These are phyloP conservation scores for Metaphire vulgaris DNA, from an alignment of 1,140 invertebrate genomes.

Conservation along the genomic window DNA sequence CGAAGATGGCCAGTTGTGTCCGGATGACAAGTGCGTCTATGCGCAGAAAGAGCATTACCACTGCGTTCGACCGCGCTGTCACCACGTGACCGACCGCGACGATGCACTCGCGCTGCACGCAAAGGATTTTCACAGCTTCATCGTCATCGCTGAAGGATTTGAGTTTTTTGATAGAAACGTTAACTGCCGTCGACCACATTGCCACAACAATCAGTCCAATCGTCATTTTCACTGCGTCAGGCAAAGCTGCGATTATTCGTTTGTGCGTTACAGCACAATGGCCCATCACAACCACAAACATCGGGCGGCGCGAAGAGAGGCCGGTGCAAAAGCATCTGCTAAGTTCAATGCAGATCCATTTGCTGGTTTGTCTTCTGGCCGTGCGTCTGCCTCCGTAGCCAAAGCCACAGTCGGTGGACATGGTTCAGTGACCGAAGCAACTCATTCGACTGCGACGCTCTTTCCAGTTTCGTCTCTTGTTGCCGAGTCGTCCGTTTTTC, in stretches of 20 bases:
- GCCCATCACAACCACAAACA: slow-evolving; percentile 63
- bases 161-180: slow-evolving; percentile 72
- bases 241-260: slow-evolving; percentile 67
- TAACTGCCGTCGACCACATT: slow-evolving; percentile 65
- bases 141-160: slow-evolving; percentile 73
- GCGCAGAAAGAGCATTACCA: slow-evolving; percentile 64
- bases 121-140: slow-evolving; percentile 74
- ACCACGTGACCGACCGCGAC: slow-evolving; percentile 63
- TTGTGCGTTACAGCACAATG: slow-evolving; percentile 65
- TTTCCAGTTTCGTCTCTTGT: neutral
- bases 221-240: slow-evolving; percentile 71
- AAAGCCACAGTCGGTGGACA: slow-evolving; percentile 2
- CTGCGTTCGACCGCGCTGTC: slow-evolving; percentile 67
- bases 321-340: too few species aligned
- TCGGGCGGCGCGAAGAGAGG: slow-evolving; percentile 13
- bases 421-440: too few species aligned
- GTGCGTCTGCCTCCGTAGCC: slow-evolving; percentile 22
- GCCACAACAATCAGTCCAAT: slow-evolving; percentile 65
- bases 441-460: neutral
- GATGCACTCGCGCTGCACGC: slow-evolving; percentile 66
- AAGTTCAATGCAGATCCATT: neutral
- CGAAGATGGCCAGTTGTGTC: slow-evolving; percentile 56
- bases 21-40: slow-evolving; percentile 61
- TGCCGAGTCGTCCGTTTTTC: neutral
- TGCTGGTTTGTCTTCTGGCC: slow-evolving; percentile 22